Evolutionary conservation across 1,140 invertebrate species (phyloP).

Genomic region (Amyelois transitella): DNA sequence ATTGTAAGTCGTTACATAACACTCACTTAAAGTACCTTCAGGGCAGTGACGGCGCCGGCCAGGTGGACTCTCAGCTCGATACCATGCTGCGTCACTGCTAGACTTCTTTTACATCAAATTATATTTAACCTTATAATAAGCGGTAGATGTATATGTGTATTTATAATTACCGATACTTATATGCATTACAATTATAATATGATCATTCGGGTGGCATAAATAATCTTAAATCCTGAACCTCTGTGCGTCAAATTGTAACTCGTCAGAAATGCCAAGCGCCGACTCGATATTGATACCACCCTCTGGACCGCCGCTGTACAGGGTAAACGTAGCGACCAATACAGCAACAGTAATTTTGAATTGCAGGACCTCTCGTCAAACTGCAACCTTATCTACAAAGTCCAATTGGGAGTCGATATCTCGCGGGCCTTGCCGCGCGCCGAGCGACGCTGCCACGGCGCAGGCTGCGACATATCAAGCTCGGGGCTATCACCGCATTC

Average conservation of each 20-base stretch:
- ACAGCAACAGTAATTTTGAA: constrained; percentile 47
- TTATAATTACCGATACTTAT: constrained; percentile 5
- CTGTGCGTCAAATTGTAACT: background rate
- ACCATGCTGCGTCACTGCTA: background rate
- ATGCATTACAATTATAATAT: constrained; percentile 8
- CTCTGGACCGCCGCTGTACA: constrained; percentile 5
- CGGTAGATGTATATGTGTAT: constrained; percentile 4
- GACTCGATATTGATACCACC: constrained; percentile 9
- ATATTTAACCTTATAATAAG: constrained; percentile 10
- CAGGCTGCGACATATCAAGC: constrained; percentile 32
- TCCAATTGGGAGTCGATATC: constrained; percentile 23
- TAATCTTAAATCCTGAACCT: constrained; percentile 3
- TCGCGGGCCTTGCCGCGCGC: constrained; percentile 23
- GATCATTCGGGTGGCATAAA: constrained; percentile 8
- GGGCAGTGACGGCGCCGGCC: no score
- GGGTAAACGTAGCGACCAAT: constrained; percentile 33
- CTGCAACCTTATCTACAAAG: constrained; percentile 52
- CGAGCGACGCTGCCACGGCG: constrained; percentile 14
- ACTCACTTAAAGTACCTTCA: no score
- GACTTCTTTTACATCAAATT: constrained; percentile 2
- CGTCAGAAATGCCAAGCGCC: background rate
- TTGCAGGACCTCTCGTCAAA: constrained; percentile 38
- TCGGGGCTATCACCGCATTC: constrained; percentile 35
- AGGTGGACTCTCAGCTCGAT: no score
- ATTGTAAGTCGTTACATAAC: background rate